phyloP scores from a whole-genome alignment of 2,888 invertebrate species.

The Unio delphinus region DNA sequence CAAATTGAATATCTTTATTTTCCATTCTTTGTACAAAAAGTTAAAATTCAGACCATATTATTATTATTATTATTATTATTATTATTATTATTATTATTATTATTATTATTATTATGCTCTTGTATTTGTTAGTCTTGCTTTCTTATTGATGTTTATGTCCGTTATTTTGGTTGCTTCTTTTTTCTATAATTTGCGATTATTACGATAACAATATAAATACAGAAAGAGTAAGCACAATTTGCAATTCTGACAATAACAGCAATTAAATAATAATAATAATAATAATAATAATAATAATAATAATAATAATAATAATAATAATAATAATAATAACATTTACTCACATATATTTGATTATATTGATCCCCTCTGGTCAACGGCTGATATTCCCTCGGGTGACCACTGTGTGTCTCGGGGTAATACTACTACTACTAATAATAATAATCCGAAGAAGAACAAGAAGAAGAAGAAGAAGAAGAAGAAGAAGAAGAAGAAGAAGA shows the following conservation, averaged over 20 bases:
- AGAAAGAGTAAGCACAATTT: no score
- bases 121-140: no score
- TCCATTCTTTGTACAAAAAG: background rate
- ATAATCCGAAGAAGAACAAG: no score
- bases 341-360: slow-evolving; percentile 34
- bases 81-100: slow-evolving; percentile 31
- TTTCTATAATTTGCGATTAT: no score
- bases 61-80: slow-evolving; percentile 20
- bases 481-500: no score
- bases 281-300: background rate
- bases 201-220: no score
- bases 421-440: no score
- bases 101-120: slow-evolving; percentile 11
- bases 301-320: no score
- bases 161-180: no score
- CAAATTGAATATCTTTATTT: background rate
- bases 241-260: background rate
- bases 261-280: slow-evolving; percentile 1
- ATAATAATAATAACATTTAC: background rate
- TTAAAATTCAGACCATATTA: slow-evolving; percentile 1
- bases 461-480: no score
- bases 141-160: no score
- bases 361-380: slow-evolving; percentile 21
- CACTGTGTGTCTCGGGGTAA: slow-evolving; percentile 3
- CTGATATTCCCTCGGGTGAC: slow-evolving; percentile 12